Evolutionary conservation across 2,113 vertebrate genomes (phyloP).

Genomic region (Phyllostomus hastatus): DNA sequence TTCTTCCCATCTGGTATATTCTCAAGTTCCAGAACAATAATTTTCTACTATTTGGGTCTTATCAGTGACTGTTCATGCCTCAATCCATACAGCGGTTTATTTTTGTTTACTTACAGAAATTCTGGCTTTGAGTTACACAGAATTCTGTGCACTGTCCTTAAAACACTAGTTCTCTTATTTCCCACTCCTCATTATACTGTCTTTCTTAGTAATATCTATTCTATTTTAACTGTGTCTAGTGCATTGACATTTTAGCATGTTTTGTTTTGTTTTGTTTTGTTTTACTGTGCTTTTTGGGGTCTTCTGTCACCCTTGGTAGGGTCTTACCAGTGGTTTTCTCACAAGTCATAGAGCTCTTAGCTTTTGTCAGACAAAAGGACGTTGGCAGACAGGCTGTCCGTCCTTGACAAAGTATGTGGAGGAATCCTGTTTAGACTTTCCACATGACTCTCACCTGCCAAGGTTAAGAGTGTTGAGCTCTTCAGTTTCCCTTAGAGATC

Average conservation of each 20-base stretch:
- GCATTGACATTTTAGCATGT: fast-evolving
- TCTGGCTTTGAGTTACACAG: not conserved
- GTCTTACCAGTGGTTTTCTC: not conserved
- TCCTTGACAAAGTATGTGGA: not conserved
- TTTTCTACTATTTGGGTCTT: no score
- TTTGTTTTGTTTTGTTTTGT: not conserved
- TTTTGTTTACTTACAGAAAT: not conserved
- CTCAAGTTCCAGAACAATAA: not conserved
- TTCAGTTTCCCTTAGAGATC: not conserved
- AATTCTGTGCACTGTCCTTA: not conserved
- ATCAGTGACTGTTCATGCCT: not conserved
- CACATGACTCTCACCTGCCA: not conserved
- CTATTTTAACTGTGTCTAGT: not conserved
- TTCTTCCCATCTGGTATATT: not conserved
- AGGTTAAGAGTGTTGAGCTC: fast-evolving
- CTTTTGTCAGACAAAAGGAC: not conserved
- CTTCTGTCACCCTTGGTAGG: not conserved
- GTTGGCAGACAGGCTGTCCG: not conserved
- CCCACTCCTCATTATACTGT: fast-evolving
- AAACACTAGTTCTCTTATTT: not conserved
- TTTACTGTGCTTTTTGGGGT: no score
- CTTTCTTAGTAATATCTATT: not conserved
- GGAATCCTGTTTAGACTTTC: not conserved
- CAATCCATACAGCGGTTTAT: not conserved
- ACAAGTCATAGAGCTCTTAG: not conserved